These are phyloP conservation scores for Gymnorhina tibicen DNA, from an alignment of 2,113 vertebrate genomes.

Conservation along the genomic window DNA sequence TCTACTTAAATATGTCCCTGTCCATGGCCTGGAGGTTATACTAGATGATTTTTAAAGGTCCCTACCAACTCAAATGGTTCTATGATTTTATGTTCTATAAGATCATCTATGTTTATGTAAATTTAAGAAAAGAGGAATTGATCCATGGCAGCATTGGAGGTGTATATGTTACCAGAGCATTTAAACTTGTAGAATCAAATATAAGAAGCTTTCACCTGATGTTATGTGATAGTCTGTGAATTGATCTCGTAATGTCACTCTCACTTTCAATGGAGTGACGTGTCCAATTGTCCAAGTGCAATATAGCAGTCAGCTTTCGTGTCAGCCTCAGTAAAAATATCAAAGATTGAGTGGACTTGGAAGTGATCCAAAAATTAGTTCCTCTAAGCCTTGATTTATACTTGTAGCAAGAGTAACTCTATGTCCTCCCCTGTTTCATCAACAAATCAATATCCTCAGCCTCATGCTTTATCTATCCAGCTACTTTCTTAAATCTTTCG, in stretches of 20 bases:
- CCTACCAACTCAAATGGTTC: neutral
- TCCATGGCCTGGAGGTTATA: rapidly evolving
- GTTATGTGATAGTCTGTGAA: neutral
- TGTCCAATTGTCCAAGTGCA: neutral
- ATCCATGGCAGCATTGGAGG: neutral
- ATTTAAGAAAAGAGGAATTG: neutral
- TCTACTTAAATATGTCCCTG: neutral
- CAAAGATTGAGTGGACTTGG: neutral
- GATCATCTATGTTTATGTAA: neutral
- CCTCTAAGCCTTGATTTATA: neutral
- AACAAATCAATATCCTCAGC: neutral
- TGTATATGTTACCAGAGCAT: neutral
- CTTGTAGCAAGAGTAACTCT: neutral
- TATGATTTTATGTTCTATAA: neutral
- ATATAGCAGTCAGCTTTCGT: neutral
- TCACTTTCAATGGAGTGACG: neutral
- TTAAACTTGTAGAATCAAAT: neutral
- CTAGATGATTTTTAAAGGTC: neutral
- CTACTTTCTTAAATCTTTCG: neutral
- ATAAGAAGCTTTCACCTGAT: neutral
- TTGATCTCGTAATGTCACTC: neutral
- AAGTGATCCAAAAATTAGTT: neutral
- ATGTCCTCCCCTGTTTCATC: neutral
- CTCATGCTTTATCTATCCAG: neutral
- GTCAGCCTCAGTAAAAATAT: neutral